Evolutionary conservation across 2,797 vertebrate species (phyloP).

Genomic region (Balearica regulorum): DNA sequence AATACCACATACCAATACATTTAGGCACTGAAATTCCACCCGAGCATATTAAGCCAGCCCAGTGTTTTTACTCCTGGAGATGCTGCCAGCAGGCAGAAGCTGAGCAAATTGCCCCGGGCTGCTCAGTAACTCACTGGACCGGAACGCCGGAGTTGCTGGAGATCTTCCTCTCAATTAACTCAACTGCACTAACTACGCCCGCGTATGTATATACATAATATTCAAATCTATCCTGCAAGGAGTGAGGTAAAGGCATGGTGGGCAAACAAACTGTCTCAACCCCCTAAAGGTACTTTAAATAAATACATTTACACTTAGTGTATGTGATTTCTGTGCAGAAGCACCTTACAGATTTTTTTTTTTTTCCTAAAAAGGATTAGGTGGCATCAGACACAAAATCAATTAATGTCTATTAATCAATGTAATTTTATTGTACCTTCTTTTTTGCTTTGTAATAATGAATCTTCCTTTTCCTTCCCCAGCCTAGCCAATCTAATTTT

Average conservation of each 20-base stretch:
- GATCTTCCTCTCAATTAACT: not conserved
- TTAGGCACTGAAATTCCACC: not conserved
- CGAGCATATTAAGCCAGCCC: not conserved
- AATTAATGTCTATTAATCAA: not conserved
- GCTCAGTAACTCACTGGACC: not conserved
- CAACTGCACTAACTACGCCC: not conserved
- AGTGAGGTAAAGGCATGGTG: not conserved
- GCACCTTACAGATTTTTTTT: not conserved
- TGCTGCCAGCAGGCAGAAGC: not conserved
- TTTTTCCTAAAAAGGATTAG: not conserved
- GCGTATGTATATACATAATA: not conserved
- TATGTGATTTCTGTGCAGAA: not conserved
- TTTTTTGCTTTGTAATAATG: not conserved
- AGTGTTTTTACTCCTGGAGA: not conserved
- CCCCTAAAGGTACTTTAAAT: not conserved
- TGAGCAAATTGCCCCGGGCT: accelerated
- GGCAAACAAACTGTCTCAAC: not conserved
- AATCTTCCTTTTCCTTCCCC: not conserved
- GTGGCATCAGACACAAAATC: not conserved
- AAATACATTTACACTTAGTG: not conserved
- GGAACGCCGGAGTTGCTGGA: not conserved
- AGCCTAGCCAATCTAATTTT: not conserved
- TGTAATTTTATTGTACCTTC: not conserved
- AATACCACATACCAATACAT: not conserved
- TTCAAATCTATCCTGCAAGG: not conserved